phyloP scores from a whole-genome alignment of 1,140 invertebrate genomes.

The Diprion similis region DNA sequence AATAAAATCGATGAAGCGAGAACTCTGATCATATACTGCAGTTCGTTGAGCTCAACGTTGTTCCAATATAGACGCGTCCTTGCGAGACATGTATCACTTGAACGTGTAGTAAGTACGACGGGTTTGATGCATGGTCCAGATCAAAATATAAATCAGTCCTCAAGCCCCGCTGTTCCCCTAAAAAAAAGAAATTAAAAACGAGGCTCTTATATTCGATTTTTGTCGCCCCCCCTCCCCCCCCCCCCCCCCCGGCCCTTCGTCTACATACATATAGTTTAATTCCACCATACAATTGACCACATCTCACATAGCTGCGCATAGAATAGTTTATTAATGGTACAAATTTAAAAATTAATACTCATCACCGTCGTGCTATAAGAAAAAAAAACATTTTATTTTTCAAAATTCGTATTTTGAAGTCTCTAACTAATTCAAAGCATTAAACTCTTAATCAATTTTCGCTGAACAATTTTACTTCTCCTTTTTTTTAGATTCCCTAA shows the following conservation, averaged over 20 bases:
- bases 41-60: too few relatives aligned
- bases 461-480: conserved; percentile 5
- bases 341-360: neutral
- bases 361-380: neutral
- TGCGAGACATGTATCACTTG: neutral
- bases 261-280: neutral
- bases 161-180: neutral
- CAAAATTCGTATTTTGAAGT: too few relatives aligned
- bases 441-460: too few relatives aligned
- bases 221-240: neutral
- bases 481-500: neutral
- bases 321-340: conserved; percentile 9
- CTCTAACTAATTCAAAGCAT: too few relatives aligned
- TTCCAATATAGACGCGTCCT: too few relatives aligned
- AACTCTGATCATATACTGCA: too few relatives aligned
- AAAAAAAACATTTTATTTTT: neutral
- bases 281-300: neutral
- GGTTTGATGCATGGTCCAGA: conserved; percentile 51
- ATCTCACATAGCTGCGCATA: neutral
- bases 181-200: neutral
- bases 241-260: neutral
- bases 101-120: conserved; percentile 58
- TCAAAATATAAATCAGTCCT: neutral
- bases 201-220: neutral
- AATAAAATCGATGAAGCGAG: neutral